Conservation (phyloP, 1,140 invertebrate genomes). For the Drosophila obscura region DNA sequence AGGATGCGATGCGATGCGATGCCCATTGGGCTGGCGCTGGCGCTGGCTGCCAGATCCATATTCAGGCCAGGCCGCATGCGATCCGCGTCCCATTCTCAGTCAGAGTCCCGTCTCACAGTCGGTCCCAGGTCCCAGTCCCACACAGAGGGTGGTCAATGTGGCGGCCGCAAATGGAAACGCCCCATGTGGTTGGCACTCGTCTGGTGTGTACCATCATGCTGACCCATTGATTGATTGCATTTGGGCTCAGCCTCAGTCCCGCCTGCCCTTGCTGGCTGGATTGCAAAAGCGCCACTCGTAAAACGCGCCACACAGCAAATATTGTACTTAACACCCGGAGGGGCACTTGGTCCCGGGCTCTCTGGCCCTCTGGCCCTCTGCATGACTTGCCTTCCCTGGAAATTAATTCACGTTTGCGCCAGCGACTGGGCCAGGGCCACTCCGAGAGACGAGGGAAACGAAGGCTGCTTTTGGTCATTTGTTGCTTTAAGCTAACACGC, state of each 20-base stretch:
- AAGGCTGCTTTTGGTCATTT: conserved; percentile 58
- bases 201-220: conserved; percentile 62
- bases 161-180: conserved; percentile 78
- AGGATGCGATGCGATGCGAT: background rate
- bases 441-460: no score
- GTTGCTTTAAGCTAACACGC: conserved; percentile 67
- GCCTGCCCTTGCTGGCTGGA: conserved; percentile 1
- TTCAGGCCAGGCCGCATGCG: conserved; percentile 15
- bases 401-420: conserved; percentile 55
- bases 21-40: no score
- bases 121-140: conserved; percentile 6
- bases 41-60: background rate
- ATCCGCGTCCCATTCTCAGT: conserved; percentile 8
- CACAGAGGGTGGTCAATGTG: conserved; percentile 71
- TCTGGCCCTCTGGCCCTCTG: background rate
- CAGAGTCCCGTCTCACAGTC: no score
- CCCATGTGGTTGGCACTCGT: conserved; percentile 74
- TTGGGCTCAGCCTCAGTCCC: conserved; percentile 48
- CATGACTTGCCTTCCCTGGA: conserved; percentile 43
- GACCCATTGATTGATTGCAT: conserved; percentile 81
- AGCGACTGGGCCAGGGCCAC: conserved; percentile 44
- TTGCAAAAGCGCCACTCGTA: conserved; percentile 66
- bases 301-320: conserved; percentile 75
- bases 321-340: conserved; percentile 78
- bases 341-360: conserved; percentile 51